Base-by-base conservation (phyloP, 1,140 invertebrate species). In the Muscidifurax raptorellus region DNA sequence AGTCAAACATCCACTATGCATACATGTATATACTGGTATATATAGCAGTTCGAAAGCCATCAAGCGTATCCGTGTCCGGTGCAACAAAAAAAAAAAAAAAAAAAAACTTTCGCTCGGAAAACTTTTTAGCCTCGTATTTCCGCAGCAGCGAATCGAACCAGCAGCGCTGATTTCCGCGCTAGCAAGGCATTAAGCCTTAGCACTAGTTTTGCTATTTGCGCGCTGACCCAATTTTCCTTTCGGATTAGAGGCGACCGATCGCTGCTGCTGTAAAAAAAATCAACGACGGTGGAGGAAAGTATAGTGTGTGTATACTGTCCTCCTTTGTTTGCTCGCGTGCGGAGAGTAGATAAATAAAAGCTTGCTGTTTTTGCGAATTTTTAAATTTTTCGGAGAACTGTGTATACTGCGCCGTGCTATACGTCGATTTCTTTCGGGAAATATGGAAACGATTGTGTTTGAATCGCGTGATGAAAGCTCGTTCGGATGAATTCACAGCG, bases 81-180 rank as follows among this genome's bases (percentile, higher is more conserved):
- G 18, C 28, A 82, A 82, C n/a, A n/a, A n/a, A n/a, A n/a, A n/a
- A n/a, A 40, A 76, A 67, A 67, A 76, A 59, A 76, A n/a, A 40
- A 76, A 67, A 67, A 76, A 59, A 76, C 32, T 82, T 82, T 67
- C n/a, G 22, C n/a, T 75, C 36, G 6, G 47, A 69, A 77, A 47
- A 67, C 81, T 66, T 76, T 82, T 77, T 9, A 76, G 40, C 25
- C 28, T 1, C 36, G 81, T 25, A 27, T 82, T 72, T 59, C 22
- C 44, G 59, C 52, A 59, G 52, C 47, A 5, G 1, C 12, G 36
- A 28, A 76, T 67, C 32, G 25, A 44, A 27, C 28, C n/a, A 72
- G 28, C 13, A 28, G n/a, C 72, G 22, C 10, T 77, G 75, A 77
- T 77, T 72, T 74, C 52, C n/a, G 32, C 25, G 27, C 32, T 1